Evolutionary conservation across 2,888 invertebrate species (phyloP).

Genomic region (Sarcophaga variegata): DNA sequence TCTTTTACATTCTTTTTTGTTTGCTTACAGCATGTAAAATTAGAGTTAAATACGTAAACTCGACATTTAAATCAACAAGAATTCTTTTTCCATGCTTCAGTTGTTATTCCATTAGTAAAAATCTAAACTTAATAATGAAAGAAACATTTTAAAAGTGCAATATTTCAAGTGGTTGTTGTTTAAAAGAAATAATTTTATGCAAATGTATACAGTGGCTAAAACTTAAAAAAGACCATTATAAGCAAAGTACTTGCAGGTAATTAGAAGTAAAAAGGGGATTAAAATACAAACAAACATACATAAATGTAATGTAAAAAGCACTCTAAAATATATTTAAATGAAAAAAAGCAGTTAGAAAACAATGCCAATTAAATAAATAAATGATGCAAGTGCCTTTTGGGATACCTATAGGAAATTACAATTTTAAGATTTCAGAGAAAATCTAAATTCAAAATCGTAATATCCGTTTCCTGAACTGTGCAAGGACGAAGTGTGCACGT

Average conservation of each 20-base stretch:
- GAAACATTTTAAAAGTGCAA: background rate
- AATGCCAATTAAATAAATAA: background rate
- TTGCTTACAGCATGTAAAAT: no score
- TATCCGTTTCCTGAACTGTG: slow-evolving; percentile 38
- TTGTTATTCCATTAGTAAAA: background rate
- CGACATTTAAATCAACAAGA: no score
- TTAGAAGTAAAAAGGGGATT: background rate
- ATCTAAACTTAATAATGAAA: background rate
- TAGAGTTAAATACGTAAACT: no score
- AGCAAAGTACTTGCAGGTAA: background rate
- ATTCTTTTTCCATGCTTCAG: background rate
- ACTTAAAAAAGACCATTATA: background rate
- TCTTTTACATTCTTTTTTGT: no score
- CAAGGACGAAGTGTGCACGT: background rate
- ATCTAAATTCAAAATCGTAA: slow-evolving; percentile 30
- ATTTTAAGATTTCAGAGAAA: slow-evolving; percentile 25
- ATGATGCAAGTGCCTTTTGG: background rate
- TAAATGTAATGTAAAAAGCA: background rate
- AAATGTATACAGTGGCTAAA: background rate
- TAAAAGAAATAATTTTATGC: background rate
- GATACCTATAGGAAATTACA: slow-evolving; percentile 45
- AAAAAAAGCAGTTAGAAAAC: background rate
- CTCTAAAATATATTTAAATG: background rate
- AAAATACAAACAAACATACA: no score
- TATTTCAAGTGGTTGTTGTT: background rate